Percentiles rank a stretch among this genome's conserved stretches.
These are phyloP conservation scores for Acridotheres tristis DNA, from an alignment of 2,797 vertebrate species.

Conservation along the genomic window DNA sequence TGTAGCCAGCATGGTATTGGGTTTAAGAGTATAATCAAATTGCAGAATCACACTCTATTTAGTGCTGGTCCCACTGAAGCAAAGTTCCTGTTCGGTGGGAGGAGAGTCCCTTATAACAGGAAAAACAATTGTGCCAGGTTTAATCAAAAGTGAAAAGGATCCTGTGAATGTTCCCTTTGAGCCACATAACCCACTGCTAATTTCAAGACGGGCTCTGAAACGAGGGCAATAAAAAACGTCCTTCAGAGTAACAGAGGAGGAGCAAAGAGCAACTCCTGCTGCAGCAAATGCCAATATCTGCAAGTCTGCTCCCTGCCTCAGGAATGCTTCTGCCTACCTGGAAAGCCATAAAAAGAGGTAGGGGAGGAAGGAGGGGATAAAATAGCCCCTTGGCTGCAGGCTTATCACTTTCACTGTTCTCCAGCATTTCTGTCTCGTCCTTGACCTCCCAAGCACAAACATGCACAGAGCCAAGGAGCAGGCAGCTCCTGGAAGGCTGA, in stretches of 20 bases:
- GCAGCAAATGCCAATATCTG: constrained; percentile 11
- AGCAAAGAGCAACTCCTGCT: background rate
- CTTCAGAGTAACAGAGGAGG: constrained; percentile 62
- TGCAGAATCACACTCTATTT: constrained; percentile 52
- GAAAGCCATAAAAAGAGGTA: constrained; percentile 20
- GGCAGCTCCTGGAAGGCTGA: background rate
- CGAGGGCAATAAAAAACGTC: constrained; percentile 69
- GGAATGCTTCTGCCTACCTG: constrained; percentile 37
- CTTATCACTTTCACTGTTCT: background rate
- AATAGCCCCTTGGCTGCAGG: background rate
- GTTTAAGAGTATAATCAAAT: constrained; percentile 41
- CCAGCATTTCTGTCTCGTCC: background rate
- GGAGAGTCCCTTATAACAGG: constrained; percentile 57
- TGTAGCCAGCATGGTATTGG: background rate
- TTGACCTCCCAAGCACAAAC: constrained; percentile 21
- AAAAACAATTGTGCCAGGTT: constrained; percentile 73
- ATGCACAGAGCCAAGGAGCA: background rate
- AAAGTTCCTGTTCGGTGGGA: constrained; percentile 65
- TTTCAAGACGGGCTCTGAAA: constrained; percentile 65
- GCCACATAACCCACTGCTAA: constrained; percentile 69
- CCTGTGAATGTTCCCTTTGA: constrained; percentile 69
- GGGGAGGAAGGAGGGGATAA: background rate
- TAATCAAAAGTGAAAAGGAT: constrained; percentile 75
- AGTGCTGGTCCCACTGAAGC: constrained; percentile 51
- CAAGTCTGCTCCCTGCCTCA: constrained; percentile 16